Conservation (phyloP, 2,888 invertebrate genomes). For the Drosophila diplacantha region DNA sequence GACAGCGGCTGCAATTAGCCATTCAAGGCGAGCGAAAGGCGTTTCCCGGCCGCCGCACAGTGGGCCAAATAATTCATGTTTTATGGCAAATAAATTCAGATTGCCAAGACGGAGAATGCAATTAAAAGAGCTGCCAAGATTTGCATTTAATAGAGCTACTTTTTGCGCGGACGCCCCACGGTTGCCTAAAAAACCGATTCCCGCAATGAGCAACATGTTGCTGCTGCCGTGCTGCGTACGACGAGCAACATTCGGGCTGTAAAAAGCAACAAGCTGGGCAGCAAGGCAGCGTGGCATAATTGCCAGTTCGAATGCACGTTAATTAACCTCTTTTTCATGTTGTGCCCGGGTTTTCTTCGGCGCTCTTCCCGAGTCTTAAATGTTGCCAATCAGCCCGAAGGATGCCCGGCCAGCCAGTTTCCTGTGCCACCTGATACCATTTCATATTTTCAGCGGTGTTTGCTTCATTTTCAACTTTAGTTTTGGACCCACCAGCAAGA, state of each 20-base stretch:
- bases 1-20: conserved; percentile 60
- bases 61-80: conserved; percentile 40
- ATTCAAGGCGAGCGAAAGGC: conserved; percentile 54
- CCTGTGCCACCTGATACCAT: conserved; percentile 69
- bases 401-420: conserved; percentile 35
- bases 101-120: conserved; percentile 39
- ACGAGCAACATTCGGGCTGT: conserved; percentile 42
- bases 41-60: conserved; percentile 38
- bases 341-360: conserved; percentile 45
- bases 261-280: conserved; percentile 31
- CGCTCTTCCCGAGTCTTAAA: conserved; percentile 54
- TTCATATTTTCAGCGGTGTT: conserved; percentile 42
- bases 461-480: conserved; percentile 12
- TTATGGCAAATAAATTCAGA: conserved; percentile 48
- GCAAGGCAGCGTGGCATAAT: conserved; percentile 64
- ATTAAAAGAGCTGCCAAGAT: conserved; percentile 46
- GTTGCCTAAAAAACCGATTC: conserved; percentile 43
- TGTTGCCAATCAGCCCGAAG: conserved; percentile 60
- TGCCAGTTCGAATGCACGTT: conserved; percentile 73
- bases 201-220: conserved; percentile 47
- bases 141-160: conserved; percentile 66
- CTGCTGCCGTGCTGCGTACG: conserved; percentile 35
- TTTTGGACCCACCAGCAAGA: conserved; percentile 39
- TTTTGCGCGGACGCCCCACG: conserved; percentile 57
- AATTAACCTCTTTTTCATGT: conserved; percentile 74